These are phyloP conservation scores for Nebria brevicollis DNA, from an alignment of 2,888 invertebrate genomes.

Conservation along the genomic window DNA sequence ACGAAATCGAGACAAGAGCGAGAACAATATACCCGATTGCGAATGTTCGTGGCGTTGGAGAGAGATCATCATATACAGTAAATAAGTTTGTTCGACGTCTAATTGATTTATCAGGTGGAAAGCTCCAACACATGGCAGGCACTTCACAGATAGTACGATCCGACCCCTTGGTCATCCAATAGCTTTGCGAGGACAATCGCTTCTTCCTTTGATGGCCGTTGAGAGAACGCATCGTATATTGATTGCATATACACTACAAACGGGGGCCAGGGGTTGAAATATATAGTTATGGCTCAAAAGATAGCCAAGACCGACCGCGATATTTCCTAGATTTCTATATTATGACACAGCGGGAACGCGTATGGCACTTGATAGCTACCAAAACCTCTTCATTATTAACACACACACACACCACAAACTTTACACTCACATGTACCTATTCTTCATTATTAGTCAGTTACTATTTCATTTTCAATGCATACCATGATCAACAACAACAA, in stretches of 20 bases:
- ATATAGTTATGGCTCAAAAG: constrained; percentile 61
- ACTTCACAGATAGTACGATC: constrained; percentile 37
- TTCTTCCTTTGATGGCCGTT: constrained; percentile 8
- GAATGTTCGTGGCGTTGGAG: not conserved
- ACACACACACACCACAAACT: too few species aligned
- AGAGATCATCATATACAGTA: not conserved
- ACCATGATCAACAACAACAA: too few species aligned
- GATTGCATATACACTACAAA: constrained; percentile 54
- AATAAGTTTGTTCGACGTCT: constrained; percentile 48
- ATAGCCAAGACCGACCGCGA: constrained; percentile 53
- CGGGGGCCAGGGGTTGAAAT: constrained; percentile 58
- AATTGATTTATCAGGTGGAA: constrained; percentile 64
- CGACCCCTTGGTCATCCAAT: constrained; percentile 20
- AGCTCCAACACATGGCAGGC: constrained; percentile 49
- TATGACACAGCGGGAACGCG: constrained; percentile 57
- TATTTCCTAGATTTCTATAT: constrained; percentile 63
- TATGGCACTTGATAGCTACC: not conserved
- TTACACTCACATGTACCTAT: too few species aligned
- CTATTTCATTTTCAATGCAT: too few species aligned
- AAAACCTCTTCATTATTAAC: not conserved
- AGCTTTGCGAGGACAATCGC: constrained; percentile 32
- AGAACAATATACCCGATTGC: constrained; percentile 12
- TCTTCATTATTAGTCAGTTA: too few species aligned
- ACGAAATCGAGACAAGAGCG: constrained; percentile 14
- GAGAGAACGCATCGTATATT: constrained; percentile 48